A percentile compares a stretch with the other conserved stretches of the same genome.
These are phyloP conservation scores for Epinotia bilunana DNA, from an alignment of 2,888 invertebrate genomes.

Conservation along the genomic window DNA sequence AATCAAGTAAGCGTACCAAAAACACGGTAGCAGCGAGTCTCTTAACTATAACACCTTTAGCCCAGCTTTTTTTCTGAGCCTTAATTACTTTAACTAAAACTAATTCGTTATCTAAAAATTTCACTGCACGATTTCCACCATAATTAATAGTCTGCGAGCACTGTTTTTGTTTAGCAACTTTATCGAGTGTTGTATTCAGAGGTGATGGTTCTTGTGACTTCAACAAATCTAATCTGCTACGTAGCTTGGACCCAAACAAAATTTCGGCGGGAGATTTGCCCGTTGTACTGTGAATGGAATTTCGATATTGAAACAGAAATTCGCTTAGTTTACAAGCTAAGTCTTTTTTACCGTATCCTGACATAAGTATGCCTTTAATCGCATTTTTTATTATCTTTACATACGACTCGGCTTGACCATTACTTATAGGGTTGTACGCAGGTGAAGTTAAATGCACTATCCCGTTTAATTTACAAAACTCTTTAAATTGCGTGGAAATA, in stretches of 20 bases:
- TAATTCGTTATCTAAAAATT: background rate
- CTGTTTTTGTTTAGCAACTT: constrained; percentile 3
- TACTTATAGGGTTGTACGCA: background rate
- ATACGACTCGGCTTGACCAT: background rate
- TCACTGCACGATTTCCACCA: background rate
- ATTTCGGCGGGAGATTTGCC: constrained; percentile 7
- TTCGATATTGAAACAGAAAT: constrained; percentile 1
- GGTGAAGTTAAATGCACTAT: constrained; percentile 13
- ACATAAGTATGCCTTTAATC: background rate
- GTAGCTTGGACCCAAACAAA: background rate
- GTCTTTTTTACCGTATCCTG: background rate
- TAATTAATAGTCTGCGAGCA: constrained; percentile 3
- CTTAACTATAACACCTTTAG: background rate
- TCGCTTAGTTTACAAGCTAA: background rate
- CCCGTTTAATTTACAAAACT: constrained; percentile 11
- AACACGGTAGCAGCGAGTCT: background rate
- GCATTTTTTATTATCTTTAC: constrained; percentile 8
- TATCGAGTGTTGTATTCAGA: constrained; percentile 4
- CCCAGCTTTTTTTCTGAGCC: background rate
- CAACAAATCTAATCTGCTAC: constrained; percentile 9
- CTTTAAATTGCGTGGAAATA: background rate
- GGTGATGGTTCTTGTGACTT: background rate
- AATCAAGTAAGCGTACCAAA: background rate
- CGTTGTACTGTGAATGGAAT: constrained; percentile 8
- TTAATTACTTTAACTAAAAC: background rate